These are phyloP conservation scores for Rhaphigaster nebulosa DNA, from an alignment of 2,888 invertebrate species.

Conservation along the genomic window DNA sequence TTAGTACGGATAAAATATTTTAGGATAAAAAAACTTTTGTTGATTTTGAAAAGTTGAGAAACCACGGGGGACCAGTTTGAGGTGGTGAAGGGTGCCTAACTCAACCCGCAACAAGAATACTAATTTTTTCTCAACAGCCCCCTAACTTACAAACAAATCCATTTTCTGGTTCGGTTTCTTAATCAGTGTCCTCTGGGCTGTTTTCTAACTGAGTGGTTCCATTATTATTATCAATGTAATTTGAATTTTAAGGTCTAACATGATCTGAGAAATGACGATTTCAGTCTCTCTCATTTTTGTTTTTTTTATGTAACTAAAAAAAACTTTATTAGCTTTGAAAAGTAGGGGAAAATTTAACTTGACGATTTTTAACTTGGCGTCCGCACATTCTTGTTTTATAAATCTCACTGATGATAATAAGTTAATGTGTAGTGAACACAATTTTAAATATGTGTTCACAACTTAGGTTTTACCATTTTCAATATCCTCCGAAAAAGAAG, in stretches of 20 bases:
- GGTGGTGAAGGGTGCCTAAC: background rate
- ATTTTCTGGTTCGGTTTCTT: background rate
- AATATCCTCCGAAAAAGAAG: too few species aligned
- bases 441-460: too few species aligned
- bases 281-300: background rate
- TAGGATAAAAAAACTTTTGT: background rate
- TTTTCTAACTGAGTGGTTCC: background rate
- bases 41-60: background rate
- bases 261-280: background rate
- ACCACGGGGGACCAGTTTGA: conserved; percentile 4
- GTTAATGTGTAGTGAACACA: too few species aligned
- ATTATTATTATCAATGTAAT: background rate
- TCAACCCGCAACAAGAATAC: background rate
- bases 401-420: too few species aligned
- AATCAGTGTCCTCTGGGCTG: background rate
- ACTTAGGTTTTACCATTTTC: too few species aligned
- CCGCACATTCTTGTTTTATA: too few species aligned
- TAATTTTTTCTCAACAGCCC: conserved; percentile 8
- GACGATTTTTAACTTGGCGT: too few species aligned
- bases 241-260: background rate
- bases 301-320: too few species aligned
- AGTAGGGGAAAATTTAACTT: too few species aligned
- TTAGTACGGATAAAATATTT: background rate
- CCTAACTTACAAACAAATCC: background rate
- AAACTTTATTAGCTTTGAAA: too few species aligned